Evolutionary conservation across 64 coral and sea anemone species (phyloP).

Genomic region (Montipora efflorescens): DNA sequence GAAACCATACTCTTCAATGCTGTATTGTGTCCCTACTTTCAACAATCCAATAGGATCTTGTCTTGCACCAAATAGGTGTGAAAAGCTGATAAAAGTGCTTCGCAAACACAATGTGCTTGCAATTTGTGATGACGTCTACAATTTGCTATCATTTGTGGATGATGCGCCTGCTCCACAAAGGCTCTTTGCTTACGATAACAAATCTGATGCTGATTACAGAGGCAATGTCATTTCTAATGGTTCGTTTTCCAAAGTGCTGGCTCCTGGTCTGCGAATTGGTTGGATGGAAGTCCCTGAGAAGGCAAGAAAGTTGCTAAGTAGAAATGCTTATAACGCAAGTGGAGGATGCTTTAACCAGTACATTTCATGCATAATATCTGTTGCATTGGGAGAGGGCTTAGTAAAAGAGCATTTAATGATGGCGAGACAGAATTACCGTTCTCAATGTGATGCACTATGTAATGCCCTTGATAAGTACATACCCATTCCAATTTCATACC

Average conservation of each 20-base stretch:
- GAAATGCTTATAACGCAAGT: constrained; percentile 45
- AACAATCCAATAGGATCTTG: constrained; percentile 80
- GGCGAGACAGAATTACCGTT: constrained; percentile 37
- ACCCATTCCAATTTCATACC: constrained; percentile 63
- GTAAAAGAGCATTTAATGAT: constrained; percentile 65
- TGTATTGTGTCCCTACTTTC: constrained; percentile 84
- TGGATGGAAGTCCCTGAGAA: constrained; percentile 83
- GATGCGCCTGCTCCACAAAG: constrained; percentile 58
- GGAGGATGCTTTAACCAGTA: constrained; percentile 93
- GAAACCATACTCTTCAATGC: constrained; percentile 74
- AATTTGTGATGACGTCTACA: constrained; percentile 93
- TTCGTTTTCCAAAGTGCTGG: constrained; percentile 87
- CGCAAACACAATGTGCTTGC: constrained; percentile 87
- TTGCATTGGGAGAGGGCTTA: constrained; percentile 73
- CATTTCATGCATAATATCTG: constrained; percentile 72
- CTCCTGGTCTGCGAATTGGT: constrained; percentile 84
- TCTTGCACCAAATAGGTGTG: constrained; percentile 66
- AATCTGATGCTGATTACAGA: constrained; percentile 89
- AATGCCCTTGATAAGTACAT: constrained; percentile 77
- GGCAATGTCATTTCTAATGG: constrained; percentile 93
- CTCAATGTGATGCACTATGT: constrained; percentile 74
- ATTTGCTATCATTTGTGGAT: constrained; percentile 70
- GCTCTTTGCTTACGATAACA: constrained; percentile 76
- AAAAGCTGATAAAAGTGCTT: constrained; percentile 71
- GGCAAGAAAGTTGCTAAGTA: constrained; percentile 45